A percentile compares a stretch with the other conserved stretches of the same genome.
Conservation (phyloP, 2,113 vertebrate genomes). For the Pseudorhombus dupliciocellatus region DNA sequence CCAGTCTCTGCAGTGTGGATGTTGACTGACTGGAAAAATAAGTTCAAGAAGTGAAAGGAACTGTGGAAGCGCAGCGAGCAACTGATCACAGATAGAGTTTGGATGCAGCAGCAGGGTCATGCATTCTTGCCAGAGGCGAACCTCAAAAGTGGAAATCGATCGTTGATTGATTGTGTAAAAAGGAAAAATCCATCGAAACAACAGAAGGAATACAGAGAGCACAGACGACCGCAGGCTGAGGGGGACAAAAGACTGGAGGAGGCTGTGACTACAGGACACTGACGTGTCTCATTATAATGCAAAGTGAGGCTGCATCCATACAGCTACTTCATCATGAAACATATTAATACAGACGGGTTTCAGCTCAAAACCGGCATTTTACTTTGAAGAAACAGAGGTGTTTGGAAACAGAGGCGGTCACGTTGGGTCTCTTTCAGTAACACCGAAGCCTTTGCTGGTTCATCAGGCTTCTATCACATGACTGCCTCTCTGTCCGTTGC, state of each 20-base stretch:
- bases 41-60: constrained; percentile 8
- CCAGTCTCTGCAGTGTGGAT: constrained; percentile 14
- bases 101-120: constrained; percentile 40
- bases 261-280: constrained; percentile 12
- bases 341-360: too few relatives aligned
- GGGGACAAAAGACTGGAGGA: constrained; percentile 3
- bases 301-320: too few relatives aligned
- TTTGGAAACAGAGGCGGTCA: too few relatives aligned
- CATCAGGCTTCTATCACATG: too few relatives aligned
- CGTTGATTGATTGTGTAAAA: constrained; percentile 21
- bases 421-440: too few relatives aligned
- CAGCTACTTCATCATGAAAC: too few relatives aligned
- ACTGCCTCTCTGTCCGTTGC: too few relatives aligned
- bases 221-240: not conserved
- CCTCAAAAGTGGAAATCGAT: constrained; percentile 48
- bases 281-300: too few relatives aligned
- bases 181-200: constrained; percentile 30
- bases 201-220: constrained; percentile 16
- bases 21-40: constrained; percentile 25
- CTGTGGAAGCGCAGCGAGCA: constrained; percentile 10
- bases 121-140: constrained; percentile 15
- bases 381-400: too few relatives aligned
- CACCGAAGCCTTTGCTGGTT: too few relatives aligned
- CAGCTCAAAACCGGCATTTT: too few relatives aligned
- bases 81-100: constrained; percentile 38